Base-by-base conservation (phyloP, 2,113 vertebrate genomes). In the Lipotes vexillifer region DNA sequence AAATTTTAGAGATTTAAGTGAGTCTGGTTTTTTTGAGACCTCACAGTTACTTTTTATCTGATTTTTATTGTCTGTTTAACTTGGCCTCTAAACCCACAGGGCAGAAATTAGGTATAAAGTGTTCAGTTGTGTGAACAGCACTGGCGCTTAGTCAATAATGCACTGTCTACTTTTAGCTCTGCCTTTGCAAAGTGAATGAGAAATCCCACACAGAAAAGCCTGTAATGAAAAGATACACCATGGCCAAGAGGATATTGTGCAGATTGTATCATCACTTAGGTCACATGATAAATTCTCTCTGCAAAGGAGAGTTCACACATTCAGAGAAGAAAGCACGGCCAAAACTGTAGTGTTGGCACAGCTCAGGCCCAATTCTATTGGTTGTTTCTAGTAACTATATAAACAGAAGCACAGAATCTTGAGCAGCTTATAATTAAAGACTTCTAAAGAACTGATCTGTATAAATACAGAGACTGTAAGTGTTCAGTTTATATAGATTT, bases 341-440 rank as follows among this genome's bases (percentile, higher is more conserved):
- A 87, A 77, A 96, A 96, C 72, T 83, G 88, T 0, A 94, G 46
- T 33, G 41, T 46, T 94, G n/a, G 55, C 31, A 65, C 10, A 88
- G 49, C 27, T 57, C 38, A 61, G 75, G 68, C 36, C 41, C 5
- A 63, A 90, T 44, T 66, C 4, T 23, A 91, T 65, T n/a, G 25
- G 41, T 72, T 97, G 88, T 83, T 97, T 96, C 88, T 59, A 95
- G 63, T 80, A 91, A 94, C 61, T 93, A 65, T 38, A 95, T 63
- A 97, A 98, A 98, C 82, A 97, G 75, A 97, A 91, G 68, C 72
- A 86, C 44, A 87, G 44, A 78, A 36, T 84, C 49, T 82, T 86
- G 88, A 88, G 61, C 31, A 93, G 91, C 36, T 94, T 91, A 86
- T 95, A 96, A 97, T 97, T 97, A 97, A 97, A 95, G 82, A 88